Evolutionary conservation across 2,797 vertebrate species (phyloP).

Genomic region (Kryptolebias ocellatus): DNA sequence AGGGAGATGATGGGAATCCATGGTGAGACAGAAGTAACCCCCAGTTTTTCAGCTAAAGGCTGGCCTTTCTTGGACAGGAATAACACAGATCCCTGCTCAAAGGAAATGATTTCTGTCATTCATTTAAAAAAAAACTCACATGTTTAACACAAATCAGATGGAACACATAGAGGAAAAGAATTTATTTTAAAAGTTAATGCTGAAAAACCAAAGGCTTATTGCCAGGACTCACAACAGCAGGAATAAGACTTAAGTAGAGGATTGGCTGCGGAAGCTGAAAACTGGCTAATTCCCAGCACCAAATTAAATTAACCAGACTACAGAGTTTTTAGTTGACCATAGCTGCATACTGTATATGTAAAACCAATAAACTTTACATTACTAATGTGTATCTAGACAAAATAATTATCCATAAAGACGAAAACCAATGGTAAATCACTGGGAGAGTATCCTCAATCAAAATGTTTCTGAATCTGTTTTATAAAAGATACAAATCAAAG

Average conservation of each 20-base stretch:
- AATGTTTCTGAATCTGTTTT: not conserved
- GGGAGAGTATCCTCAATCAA: not conserved
- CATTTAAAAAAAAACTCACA: conserved; percentile 13
- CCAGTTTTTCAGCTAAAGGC: conserved; percentile 29
- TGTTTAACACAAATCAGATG: conserved; percentile 50
- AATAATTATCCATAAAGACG: no score
- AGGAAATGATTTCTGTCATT: conserved; percentile 25
- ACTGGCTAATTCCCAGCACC: conserved; percentile 44
- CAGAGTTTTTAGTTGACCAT: not conserved
- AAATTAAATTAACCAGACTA: conserved; percentile 52
- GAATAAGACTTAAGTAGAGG: conserved; percentile 34
- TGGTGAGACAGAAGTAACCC: conserved; percentile 39
- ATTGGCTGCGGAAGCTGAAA: conserved; percentile 41
- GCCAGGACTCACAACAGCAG: conserved; percentile 36
- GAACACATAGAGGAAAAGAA: conserved; percentile 42
- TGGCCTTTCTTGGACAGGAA: conserved; percentile 11
- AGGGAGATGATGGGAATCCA: conserved; percentile 53
- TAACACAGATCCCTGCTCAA: conserved; percentile 2
- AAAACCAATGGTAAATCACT: no score
- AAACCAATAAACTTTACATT: no score
- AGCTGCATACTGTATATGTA: no score
- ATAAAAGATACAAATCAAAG: conserved; percentile 4
- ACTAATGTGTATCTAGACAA: no score
- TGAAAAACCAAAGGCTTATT: conserved; percentile 32
- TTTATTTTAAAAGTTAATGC: conserved; percentile 48